phyloP scores from a whole-genome alignment of 2,113 vertebrate genomes.

The Gavialis gangeticus region DNA sequence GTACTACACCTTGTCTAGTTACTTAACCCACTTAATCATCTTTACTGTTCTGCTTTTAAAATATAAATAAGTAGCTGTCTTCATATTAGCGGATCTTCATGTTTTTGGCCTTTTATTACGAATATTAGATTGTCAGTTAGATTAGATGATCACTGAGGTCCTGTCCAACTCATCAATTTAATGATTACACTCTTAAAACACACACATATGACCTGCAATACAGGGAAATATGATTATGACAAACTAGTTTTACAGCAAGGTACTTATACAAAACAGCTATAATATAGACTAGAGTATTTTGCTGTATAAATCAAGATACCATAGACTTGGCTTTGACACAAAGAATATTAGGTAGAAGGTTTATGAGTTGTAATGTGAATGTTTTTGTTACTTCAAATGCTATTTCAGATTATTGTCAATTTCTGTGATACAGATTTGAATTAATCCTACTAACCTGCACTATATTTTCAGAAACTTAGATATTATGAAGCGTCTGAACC shows the following conservation, averaged over 20 bases:
- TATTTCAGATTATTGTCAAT: constrained; percentile 55
- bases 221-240: neutral
- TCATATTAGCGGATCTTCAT: neutral
- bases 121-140: neutral
- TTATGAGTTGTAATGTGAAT: neutral
- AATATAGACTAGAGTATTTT: neutral
- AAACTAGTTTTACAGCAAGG: neutral
- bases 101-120: neutral
- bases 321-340: neutral
- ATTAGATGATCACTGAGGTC: neutral
- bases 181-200: constrained; percentile 22
- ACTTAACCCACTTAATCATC: neutral
- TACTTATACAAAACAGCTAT: neutral
- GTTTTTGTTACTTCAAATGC: neutral
- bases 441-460: constrained; percentile 14
- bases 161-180: neutral
- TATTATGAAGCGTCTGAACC: constrained; percentile 45
- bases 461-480: constrained; percentile 43
- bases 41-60: neutral
- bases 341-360: neutral
- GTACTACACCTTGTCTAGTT: neutral
- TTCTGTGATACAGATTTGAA: constrained; percentile 32
- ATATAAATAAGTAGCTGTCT: neutral
- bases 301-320: constrained; percentile 10
- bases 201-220: neutral